Conservation (phyloP, 2,888 invertebrate species). For the Phoronis australis region DNA sequence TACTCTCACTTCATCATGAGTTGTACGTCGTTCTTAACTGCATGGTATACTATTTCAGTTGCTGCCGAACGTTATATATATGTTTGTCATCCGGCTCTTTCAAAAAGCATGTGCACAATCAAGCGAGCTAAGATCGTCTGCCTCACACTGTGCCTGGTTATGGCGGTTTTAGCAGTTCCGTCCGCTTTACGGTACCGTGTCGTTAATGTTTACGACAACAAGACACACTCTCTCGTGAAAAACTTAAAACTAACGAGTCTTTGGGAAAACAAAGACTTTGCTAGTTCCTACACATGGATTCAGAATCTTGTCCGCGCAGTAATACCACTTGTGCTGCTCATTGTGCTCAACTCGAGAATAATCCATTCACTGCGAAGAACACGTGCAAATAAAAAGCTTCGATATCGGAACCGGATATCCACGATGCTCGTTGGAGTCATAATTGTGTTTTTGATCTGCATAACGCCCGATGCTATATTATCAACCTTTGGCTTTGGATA, state of each 20-base stretch:
- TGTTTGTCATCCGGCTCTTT: constrained; percentile 39
- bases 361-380: constrained; percentile 40
- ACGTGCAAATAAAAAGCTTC: constrained; percentile 35
- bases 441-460: constrained; percentile 45
- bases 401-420: constrained; percentile 45
- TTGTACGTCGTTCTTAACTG: constrained; percentile 35
- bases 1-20: constrained; percentile 45
- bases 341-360: constrained; percentile 40
- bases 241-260: constrained; percentile 28
- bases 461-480: constrained; percentile 50
- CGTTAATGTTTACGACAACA: constrained; percentile 20
- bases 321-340: constrained; percentile 42
- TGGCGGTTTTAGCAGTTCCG: constrained; percentile 40
- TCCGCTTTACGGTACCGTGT: constrained; percentile 40
- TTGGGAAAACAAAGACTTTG: constrained; percentile 34
- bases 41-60: constrained; percentile 46
- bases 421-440: constrained; percentile 48
- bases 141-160: constrained; percentile 33
- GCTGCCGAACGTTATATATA: constrained; percentile 43
- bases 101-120: constrained; percentile 29
- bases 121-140: constrained; percentile 33
- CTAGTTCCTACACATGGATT: constrained; percentile 40
- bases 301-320: constrained; percentile 43
- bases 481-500: constrained; percentile 50
- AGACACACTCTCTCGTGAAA: constrained; percentile 25